Conservation (phyloP, 2,888 invertebrate genomes). For the Apodemia mormo region DNA sequence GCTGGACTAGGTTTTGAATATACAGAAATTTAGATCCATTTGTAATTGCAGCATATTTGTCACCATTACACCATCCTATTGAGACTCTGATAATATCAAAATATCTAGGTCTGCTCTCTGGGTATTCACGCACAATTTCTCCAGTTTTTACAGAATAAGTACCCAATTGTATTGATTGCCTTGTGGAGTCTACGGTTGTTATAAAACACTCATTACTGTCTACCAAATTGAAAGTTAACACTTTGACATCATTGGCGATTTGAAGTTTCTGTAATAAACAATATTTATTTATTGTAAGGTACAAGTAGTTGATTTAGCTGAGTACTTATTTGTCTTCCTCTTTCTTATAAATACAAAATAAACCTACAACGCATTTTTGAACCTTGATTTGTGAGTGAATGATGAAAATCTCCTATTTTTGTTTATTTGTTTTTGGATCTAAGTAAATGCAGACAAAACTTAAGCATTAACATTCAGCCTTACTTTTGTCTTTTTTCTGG, state of each 20-base stretch:
- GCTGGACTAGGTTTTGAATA: slow-evolving; percentile 62
- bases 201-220: slow-evolving; percentile 64
- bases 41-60: slow-evolving; percentile 64
- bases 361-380: too few relatives aligned
- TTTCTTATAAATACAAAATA: too few relatives aligned
- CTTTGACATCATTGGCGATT: slow-evolving; percentile 45
- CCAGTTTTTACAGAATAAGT: slow-evolving; percentile 60
- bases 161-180: slow-evolving; percentile 42
- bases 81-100: slow-evolving; percentile 56
- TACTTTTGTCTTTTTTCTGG: too few relatives aligned
- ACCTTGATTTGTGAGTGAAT: too few relatives aligned
- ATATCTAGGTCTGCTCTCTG: slow-evolving; percentile 38
- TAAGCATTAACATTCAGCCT: too few relatives aligned
- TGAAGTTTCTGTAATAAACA: slow-evolving; percentile 57
- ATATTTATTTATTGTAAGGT: not conserved
- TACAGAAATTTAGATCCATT: slow-evolving; percentile 62
- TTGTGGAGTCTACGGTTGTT: slow-evolving; percentile 40
- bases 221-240: slow-evolving; percentile 65
- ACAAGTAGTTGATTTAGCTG: too few relatives aligned
- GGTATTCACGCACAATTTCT: slow-evolving; percentile 48
- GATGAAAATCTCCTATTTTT: too few relatives aligned
- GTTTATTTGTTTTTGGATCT: too few relatives aligned
- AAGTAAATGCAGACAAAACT: too few relatives aligned
- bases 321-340: too few relatives aligned
- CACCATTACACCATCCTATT: slow-evolving; percentile 62